A percentile compares a stretch with the other conserved stretches of the same genome.
phyloP scores from a whole-genome alignment of 2,113 vertebrate genomes.

The Nothobranchius kuhntae region DNA sequence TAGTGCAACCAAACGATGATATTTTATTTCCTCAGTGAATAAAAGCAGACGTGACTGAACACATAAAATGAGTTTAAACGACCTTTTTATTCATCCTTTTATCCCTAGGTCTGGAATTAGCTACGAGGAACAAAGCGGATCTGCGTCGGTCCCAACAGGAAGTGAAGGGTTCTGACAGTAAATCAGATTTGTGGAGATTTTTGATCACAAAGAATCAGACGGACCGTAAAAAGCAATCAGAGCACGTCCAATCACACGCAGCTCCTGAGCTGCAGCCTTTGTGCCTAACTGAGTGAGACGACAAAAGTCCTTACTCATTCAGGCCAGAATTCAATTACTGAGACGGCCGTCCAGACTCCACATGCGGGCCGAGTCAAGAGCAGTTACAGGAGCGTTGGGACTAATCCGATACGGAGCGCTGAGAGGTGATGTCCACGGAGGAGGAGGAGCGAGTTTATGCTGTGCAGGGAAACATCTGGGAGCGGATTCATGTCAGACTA shows the following conservation, averaged over 20 bases:
- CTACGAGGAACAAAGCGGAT: neutral
- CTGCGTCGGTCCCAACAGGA: neutral
- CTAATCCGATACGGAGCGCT: no score
- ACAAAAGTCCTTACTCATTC: constrained; percentile 53
- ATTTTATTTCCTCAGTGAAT: no score
- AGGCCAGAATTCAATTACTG: constrained; percentile 63
- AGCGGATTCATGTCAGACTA: no score
- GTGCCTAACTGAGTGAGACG: constrained; percentile 65
- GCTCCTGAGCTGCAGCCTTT: constrained; percentile 27
- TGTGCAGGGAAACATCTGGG: no score
- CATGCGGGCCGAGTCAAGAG: constrained; percentile 18
- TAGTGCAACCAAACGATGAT: no score
- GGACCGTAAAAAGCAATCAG: neutral
- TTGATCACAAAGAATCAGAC: constrained; percentile 1
- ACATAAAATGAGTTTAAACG: no score
- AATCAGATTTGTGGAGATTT: constrained; percentile 30
- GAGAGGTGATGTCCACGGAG: no score
- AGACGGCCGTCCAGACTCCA: constrained; percentile 39
- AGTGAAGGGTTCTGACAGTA: constrained; percentile 17
- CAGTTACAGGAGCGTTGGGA: constrained; percentile 22
- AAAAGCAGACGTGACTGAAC: no score
- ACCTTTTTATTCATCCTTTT: no score
- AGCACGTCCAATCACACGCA: constrained; percentile 45
- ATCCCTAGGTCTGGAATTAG: neutral
- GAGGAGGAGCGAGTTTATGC: no score